phyloP scores from a whole-genome alignment of 2,113 vertebrate genomes.

The Xenopus laevis region DNA sequence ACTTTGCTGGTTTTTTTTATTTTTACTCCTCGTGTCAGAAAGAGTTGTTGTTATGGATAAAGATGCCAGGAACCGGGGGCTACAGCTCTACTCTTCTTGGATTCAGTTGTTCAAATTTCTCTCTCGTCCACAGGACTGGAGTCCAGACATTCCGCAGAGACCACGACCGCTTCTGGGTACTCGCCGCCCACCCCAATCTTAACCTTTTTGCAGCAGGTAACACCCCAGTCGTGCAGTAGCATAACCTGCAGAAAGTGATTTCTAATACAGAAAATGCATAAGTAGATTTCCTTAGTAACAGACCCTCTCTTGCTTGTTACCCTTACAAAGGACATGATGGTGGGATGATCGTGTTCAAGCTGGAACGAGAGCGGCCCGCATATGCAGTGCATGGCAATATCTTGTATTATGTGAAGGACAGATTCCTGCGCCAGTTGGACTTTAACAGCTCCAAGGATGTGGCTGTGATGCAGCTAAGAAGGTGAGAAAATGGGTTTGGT shows the following conservation, averaged over 20 bases:
- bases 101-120: neutral
- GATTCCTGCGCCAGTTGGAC: constrained; percentile 89
- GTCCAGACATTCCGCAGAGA: constrained; percentile 95
- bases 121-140: constrained; percentile 68
- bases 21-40: too few species aligned
- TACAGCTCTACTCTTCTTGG: too few species aligned
- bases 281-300: too few species aligned
- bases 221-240: neutral
- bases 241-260: too few species aligned
- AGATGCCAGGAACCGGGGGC: neutral
- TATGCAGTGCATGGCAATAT: constrained; percentile 88
- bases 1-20: too few species aligned
- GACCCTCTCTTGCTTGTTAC: too few species aligned
- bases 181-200: constrained; percentile 94
- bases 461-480: constrained; percentile 92
- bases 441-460: constrained; percentile 95
- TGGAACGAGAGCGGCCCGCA: constrained; percentile 89
- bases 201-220: constrained; percentile 95
- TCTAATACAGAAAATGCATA: too few species aligned
- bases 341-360: constrained; percentile 95
- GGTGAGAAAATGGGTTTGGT: constrained; percentile 56
- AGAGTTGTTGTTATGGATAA: neutral
- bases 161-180: constrained; percentile 95
- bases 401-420: constrained; percentile 91
- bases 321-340: constrained; percentile 81